A percentile compares a stretch with the other conserved stretches of the same genome.
Evolutionary conservation across 2,113 vertebrate genomes (phyloP).

Genomic region (Phyllostomus discolor): DNA sequence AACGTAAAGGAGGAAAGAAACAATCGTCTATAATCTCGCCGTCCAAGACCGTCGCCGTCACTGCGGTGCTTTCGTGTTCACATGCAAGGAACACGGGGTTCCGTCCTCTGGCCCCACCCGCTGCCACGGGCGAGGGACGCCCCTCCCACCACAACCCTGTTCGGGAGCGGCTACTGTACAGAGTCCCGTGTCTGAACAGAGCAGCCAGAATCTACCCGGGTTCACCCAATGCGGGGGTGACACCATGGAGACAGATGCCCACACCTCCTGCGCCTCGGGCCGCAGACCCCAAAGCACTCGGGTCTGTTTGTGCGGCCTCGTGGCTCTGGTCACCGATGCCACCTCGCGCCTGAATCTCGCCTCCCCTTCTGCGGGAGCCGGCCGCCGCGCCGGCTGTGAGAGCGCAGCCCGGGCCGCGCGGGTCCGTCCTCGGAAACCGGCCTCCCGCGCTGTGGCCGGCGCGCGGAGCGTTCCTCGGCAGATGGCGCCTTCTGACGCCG

Average conservation of each 20-base stretch:
- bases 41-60: neutral
- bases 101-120: too few species aligned
- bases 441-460: conserved; percentile 78
- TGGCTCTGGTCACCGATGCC: neutral
- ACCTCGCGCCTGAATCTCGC: conserved; percentile 44
- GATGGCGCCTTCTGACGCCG: conserved; percentile 88
- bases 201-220: neutral
- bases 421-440: conserved; percentile 76
- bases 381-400: conserved; percentile 67
- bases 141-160: conserved; percentile 17
- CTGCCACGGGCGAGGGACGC: too few species aligned
- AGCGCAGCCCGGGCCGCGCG: conserved; percentile 59
- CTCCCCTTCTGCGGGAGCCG: conserved; percentile 46
- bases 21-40: neutral
- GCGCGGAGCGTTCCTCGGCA: conserved; percentile 86
- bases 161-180: conserved; percentile 40
- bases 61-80: neutral
- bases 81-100: neutral
- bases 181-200: conserved; percentile 52
- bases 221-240: conserved; percentile 43
- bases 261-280: neutral
- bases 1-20: neutral
- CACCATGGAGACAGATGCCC: conserved; percentile 39
- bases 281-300: conserved; percentile 7
- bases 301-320: neutral